phyloP scores from a whole-genome alignment of 2,888 invertebrate genomes.

The Brenthis hecate region DNA sequence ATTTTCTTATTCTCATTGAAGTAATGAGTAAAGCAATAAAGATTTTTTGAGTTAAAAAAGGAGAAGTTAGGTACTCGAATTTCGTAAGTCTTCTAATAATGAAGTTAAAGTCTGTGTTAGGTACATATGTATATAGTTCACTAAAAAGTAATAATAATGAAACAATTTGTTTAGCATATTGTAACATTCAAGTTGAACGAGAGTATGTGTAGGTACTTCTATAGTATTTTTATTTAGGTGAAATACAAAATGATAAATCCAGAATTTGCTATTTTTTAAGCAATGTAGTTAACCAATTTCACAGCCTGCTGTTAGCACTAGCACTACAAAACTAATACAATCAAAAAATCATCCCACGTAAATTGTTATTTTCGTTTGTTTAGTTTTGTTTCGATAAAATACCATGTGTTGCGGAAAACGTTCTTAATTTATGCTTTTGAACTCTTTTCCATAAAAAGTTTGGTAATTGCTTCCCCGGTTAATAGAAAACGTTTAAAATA shows the following conservation, averaged over 20 bases:
- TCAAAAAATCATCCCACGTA: constrained; percentile 6
- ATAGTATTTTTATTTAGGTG: too few species aligned
- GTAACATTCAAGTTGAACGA: too few species aligned
- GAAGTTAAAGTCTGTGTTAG: too few species aligned
- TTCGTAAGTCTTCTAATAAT: too few species aligned
- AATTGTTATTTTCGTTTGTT: neutral
- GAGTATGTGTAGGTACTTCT: too few species aligned
- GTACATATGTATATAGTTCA: too few species aligned
- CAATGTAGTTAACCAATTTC: constrained; percentile 13
- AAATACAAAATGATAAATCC: neutral
- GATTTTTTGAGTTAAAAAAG: too few species aligned
- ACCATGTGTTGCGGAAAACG: constrained; percentile 1
- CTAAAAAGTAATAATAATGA: too few species aligned
- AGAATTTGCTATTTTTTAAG: neutral
- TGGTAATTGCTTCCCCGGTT: constrained; percentile 1
- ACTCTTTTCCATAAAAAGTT: constrained; percentile 1
- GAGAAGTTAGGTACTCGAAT: too few species aligned
- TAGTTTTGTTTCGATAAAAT: neutral
- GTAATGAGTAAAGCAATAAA: too few species aligned
- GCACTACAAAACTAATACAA: constrained; percentile 12
- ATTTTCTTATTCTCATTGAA: too few species aligned
- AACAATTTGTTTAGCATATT: too few species aligned
- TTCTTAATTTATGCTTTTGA: constrained; percentile 5
- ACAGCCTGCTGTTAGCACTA: constrained; percentile 8
- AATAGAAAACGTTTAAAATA: neutral